phyloP scores from a whole-genome alignment of 2,113 vertebrate species.

The Solea senegalensis region DNA sequence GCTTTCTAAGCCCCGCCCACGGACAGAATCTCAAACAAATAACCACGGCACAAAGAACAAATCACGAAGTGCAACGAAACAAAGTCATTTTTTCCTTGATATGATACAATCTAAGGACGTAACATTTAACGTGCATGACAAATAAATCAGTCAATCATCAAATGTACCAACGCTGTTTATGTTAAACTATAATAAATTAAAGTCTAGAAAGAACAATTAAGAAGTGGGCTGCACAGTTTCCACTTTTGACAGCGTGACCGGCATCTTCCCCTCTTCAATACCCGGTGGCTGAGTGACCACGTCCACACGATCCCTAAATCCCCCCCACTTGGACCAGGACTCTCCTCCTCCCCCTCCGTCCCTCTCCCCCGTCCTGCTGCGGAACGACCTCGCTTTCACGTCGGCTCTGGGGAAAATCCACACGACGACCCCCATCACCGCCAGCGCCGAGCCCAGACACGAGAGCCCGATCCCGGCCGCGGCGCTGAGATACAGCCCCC shows the following conservation, averaged over 20 bases:
- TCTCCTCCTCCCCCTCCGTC: slow-evolving; percentile 33
- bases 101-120: too few relatives aligned
- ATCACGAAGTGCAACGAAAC: too few relatives aligned
- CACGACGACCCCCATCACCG: slow-evolving; percentile 84
- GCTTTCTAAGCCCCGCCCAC: too few relatives aligned
- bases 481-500: slow-evolving; percentile 86
- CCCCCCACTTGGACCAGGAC: slow-evolving; percentile 37
- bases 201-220: slow-evolving; percentile 21
- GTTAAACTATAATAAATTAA: neutral
- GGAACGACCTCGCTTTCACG: slow-evolving; percentile 84
- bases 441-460: slow-evolving; percentile 85
- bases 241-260: slow-evolving; percentile 87
- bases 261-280: slow-evolving; percentile 84
- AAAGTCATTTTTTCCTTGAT: too few relatives aligned
- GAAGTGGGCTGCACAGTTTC: slow-evolving; percentile 87
- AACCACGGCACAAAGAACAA: too few relatives aligned
- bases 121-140: too few relatives aligned
- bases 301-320: slow-evolving; percentile 49
- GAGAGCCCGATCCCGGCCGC: slow-evolving; percentile 88
- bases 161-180: too few relatives aligned
- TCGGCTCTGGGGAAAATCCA: slow-evolving; percentile 87
- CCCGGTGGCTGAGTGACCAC: slow-evolving; percentile 88
- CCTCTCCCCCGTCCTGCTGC: slow-evolving; percentile 11
- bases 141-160: too few relatives aligned
- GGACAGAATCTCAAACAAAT: too few relatives aligned